Evolutionary conservation across 2,888 invertebrate species (phyloP).

Genomic region (Brachyopa scutellaris): DNA sequence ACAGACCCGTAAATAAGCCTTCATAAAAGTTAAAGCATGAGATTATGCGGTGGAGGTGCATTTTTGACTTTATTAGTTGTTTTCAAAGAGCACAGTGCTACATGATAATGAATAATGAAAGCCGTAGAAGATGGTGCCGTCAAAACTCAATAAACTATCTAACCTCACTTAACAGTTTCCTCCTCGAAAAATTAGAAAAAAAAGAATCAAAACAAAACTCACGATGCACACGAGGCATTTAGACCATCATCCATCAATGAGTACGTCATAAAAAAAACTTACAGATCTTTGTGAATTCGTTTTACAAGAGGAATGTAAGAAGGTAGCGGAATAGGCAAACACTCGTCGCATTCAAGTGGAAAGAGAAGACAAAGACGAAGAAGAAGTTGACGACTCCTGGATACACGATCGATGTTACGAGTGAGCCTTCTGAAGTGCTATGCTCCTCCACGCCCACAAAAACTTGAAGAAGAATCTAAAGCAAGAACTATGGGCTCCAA

Average conservation of each 20-base stretch:
- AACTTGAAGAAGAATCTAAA: constrained; percentile 8
- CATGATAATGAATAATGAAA: too few relatives aligned
- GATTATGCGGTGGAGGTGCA: constrained; percentile 4
- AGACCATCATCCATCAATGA: constrained; percentile 57
- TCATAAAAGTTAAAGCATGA: constrained; percentile 17
- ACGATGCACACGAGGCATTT: constrained; percentile 54
- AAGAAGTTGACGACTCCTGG: constrained; percentile 47
- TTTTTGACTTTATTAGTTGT: constrained; percentile 7
- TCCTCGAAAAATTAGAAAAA: not conserved
- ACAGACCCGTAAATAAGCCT: constrained; percentile 24
- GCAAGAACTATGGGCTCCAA: constrained; percentile 14
- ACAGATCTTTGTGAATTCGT: constrained; percentile 5
- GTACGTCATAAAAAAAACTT: constrained; percentile 26
- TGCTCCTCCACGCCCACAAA: constrained; percentile 41
- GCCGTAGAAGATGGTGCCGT: too few relatives aligned
- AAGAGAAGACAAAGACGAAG: not conserved
- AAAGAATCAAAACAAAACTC: constrained; percentile 8
- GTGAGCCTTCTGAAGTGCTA: constrained; percentile 37
- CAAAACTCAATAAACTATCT: constrained; percentile 25
- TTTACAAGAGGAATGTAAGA: not conserved
- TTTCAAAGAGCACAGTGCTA: not conserved
- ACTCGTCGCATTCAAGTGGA: constrained; percentile 35
- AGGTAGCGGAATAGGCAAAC: constrained; percentile 37
- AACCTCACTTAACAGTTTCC: constrained; percentile 32
- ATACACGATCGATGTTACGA: constrained; percentile 19